These are phyloP conservation scores for Cetoscarus ocellatus DNA, from an alignment of 2,797 vertebrate species.

Conservation along the genomic window DNA sequence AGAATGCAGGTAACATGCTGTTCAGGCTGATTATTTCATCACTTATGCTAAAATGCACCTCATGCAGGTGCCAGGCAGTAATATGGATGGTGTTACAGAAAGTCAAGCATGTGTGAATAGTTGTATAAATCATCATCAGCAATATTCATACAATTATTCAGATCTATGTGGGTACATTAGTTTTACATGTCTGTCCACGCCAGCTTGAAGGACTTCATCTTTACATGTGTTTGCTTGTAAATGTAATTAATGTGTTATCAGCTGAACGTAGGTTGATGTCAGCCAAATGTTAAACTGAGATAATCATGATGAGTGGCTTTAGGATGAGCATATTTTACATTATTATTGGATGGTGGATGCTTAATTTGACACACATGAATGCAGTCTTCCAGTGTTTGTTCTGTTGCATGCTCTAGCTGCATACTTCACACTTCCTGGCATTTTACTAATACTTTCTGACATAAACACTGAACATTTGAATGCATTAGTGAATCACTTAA, in stretches of 20 bases:
- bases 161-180: conserved; percentile 22
- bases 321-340: conserved; percentile 20
- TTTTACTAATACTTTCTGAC: not conserved
- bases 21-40: conserved; percentile 28
- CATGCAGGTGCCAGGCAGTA: conserved; percentile 7
- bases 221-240: conserved; percentile 38
- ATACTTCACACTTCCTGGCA: conserved; percentile 2
- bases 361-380: conserved; percentile 9
- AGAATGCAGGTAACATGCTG: not conserved
- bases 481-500: too few relatives aligned
- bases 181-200: conserved; percentile 3
- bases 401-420: not conserved
- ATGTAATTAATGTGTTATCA: conserved; percentile 44
- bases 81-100: conserved; percentile 15
- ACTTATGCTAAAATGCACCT: conserved; percentile 11
- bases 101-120: conserved; percentile 17
- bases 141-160: conserved; percentile 31
- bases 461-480: not conserved
- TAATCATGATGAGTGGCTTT: conserved; percentile 21
- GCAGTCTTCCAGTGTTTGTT: not conserved
- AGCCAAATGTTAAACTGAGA: conserved; percentile 17
- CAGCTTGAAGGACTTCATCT: conserved; percentile 2
- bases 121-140: conserved; percentile 44
- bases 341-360: conserved; percentile 12
- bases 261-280: conserved; percentile 14